Percentiles rank a stretch among this genome's conserved stretches.
Evolutionary conservation across 2,888 invertebrate species (phyloP).

Genomic region (Proisotoma minuta): DNA sequence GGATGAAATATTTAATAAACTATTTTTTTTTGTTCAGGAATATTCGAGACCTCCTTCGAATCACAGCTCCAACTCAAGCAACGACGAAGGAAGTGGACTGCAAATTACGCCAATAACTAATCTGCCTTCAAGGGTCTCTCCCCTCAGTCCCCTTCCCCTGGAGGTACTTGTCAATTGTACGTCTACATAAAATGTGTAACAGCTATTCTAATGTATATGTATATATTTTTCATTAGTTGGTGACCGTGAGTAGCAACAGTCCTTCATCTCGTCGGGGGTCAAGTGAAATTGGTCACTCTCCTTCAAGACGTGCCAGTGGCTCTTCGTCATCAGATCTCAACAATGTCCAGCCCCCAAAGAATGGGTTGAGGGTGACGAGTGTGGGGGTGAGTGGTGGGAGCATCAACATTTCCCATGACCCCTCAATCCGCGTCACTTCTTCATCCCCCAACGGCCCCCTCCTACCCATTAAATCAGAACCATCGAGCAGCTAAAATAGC

Average conservation of each 20-base stretch:
- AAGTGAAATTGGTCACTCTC: not conserved
- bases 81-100: slow-evolving; percentile 22
- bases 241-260: slow-evolving; percentile 25
- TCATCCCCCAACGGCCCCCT: not conserved
- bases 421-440: no score
- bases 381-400: slow-evolving; percentile 26
- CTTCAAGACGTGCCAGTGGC: no score
- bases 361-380: slow-evolving; percentile 13
- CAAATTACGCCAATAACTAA: slow-evolving; percentile 34
- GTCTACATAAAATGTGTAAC: no score
- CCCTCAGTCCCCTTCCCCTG: slow-evolving; percentile 19
- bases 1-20: slow-evolving; percentile 8
- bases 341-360: not conserved
- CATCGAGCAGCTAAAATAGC: no score
- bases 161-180: no score
- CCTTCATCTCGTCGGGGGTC: not conserved
- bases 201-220: no score
- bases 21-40: slow-evolving; percentile 26
- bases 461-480: not conserved
- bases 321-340: no score
- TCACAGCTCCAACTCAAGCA: slow-evolving; percentile 16
- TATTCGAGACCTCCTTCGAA: slow-evolving; percentile 21
- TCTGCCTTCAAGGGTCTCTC: slow-evolving; percentile 26
- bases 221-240: no score
- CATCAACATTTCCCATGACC: slow-evolving; percentile 18